Evolutionary conservation across 1,140 invertebrate genomes (phyloP), one percentile per base, ranked within the genome.

Genomic region (Eumaeus atala): DNA sequence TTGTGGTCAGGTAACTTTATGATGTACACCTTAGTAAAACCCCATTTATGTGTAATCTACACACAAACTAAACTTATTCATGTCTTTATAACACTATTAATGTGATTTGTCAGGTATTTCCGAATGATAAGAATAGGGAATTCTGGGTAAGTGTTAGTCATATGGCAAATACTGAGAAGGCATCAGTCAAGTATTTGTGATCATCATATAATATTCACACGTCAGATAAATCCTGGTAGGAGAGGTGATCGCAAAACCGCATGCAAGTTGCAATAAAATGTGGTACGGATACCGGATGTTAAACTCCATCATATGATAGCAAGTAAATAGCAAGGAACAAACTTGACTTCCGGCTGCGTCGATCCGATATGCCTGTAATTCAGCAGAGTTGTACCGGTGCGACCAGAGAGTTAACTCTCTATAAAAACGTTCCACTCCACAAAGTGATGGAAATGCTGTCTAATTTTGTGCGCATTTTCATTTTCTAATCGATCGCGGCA

Each of bases 1-100:
- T 49, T 58, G 44, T 35, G 57, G 57, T 58, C 42, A 12, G 52
- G 47, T 58, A 48, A 48, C 36, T 53, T 33, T 51, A 58, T 38
- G 57, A n/a, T 12, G n/a, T 51, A 21, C 40, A 44, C 17, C 51
- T 53, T 53, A 38, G 21, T 44, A 9, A 44, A 44, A 14, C 9
- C 40, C 21, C 6, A 28, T 28, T 28, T 28, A 28, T 2, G 6
- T 28, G 21, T 28, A 28, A 2, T 3, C 21, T 6, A 28, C 6
- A 28, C 2, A 28, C 21, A 2, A 28, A 28, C 2, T 28, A 28
- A 28, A 21, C 14, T 48, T 51, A 58, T 51, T 36, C 18, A 56
- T 48, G 52, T 51, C 42, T 58, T 52, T 44, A 28, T 28, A 28
- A 3, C 21, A 28, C 21, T 28, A 44, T 44, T 44, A 44, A 3